Evolutionary conservation across 2,113 vertebrate species (phyloP).

Genomic region (Alligator sinensis): DNA sequence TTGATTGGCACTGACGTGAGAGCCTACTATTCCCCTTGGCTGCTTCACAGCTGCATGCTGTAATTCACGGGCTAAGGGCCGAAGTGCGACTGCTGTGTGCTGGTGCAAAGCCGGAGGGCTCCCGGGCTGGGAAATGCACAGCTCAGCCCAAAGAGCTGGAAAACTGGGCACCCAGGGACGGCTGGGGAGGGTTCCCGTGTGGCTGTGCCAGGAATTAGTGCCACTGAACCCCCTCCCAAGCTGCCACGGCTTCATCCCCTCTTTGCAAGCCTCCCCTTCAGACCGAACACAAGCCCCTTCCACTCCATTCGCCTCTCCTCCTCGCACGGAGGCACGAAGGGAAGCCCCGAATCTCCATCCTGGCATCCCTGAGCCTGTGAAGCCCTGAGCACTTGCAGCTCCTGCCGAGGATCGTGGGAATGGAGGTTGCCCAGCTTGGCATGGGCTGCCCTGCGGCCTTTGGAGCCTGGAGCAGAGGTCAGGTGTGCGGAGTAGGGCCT

Average conservation of each 20-base stretch:
- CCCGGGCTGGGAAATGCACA: neutral
- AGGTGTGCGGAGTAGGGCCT: constrained; percentile 16
- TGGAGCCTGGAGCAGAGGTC: neutral
- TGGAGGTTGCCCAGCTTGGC: neutral
- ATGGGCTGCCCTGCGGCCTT: neutral
- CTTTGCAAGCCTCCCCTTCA: neutral
- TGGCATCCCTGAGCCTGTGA: neutral
- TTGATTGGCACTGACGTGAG: neutral
- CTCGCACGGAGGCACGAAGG: neutral
- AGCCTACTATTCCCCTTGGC: constrained; percentile 29
- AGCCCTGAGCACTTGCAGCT: neutral
- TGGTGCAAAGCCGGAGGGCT: neutral
- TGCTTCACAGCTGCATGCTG: rapidly evolving
- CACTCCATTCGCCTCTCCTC: neutral
- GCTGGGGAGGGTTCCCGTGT: neutral
- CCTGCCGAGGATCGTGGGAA: rapidly evolving
- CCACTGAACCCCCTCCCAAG: neutral
- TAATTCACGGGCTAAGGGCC: neutral
- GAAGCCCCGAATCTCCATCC: neutral
- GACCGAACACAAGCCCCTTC: neutral
- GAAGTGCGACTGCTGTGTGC: neutral
- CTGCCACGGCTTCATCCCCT: neutral
- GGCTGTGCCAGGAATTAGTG: neutral
- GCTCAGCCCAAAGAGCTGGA: rapidly evolving
- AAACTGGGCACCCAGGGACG: neutral